Evolutionary conservation across 2,888 invertebrate genomes (phyloP).

Genomic region (Apamea monoglypha): DNA sequence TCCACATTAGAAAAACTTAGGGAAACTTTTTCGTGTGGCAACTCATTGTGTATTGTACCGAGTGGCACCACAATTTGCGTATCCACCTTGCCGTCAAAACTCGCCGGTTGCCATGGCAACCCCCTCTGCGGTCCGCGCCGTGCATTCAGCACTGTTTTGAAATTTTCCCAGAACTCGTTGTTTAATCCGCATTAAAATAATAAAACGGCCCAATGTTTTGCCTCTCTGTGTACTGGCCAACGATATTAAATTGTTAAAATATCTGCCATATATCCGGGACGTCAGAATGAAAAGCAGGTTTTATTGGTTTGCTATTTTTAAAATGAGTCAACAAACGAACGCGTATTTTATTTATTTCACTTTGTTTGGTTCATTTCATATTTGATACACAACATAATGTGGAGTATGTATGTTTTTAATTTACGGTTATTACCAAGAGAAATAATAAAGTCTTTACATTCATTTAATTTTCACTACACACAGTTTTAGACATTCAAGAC

Average conservation of each 20-base stretch:
- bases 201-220: conserved; percentile 81
- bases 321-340: conserved; percentile 39
- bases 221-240: conserved; percentile 68
- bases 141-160: conserved; percentile 83
- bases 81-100: conserved; percentile 84
- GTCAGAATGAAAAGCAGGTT: conserved; percentile 56
- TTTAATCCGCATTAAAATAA: conserved; percentile 86
- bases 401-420: conserved; percentile 24
- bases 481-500: conserved; percentile 4
- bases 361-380: conserved; percentile 26
- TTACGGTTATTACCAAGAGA: background rate
- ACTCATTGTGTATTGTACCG: conserved; percentile 71
- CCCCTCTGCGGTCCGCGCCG: conserved; percentile 82
- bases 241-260: conserved; percentile 73
- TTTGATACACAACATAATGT: conserved; percentile 23
- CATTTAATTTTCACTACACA: background rate
- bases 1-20: conserved; percentile 12
- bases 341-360: conserved; percentile 44
- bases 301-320: conserved; percentile 63
- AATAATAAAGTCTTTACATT: background rate
- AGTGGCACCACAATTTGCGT: conserved; percentile 79
- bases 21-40: conserved; percentile 46
- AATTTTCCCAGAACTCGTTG: conserved; percentile 82
- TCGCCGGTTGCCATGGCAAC: conserved; percentile 86
- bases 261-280: conserved; percentile 70